Percentiles rank a stretch among this genome's conserved stretches.
These are phyloP conservation scores for Spisula subtruncata DNA, from an alignment of 2,888 invertebrate species.

Conservation along the genomic window DNA sequence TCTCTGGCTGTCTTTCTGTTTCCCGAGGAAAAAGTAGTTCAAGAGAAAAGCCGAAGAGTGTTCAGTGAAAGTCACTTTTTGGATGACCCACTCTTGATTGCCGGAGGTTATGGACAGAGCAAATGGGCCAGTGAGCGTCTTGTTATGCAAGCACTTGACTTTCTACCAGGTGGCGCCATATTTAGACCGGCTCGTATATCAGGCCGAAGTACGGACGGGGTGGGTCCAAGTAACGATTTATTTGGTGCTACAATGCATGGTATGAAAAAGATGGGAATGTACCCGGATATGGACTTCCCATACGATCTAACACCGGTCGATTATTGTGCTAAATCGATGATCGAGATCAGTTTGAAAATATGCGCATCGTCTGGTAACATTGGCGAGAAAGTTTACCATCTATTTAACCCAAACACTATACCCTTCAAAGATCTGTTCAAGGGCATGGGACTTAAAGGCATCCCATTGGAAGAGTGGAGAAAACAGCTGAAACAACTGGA, in stretches of 20 bases:
- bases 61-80: slow-evolving; percentile 72
- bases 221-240: slow-evolving; percentile 76
- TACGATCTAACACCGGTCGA: slow-evolving; percentile 80
- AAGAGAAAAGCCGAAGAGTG: slow-evolving; percentile 43
- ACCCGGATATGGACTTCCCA: slow-evolving; percentile 78
- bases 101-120: slow-evolving; percentile 79
- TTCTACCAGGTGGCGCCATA: slow-evolving; percentile 78
- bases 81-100: slow-evolving; percentile 73
- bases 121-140: slow-evolving; percentile 80
- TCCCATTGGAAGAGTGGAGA: slow-evolving; percentile 75
- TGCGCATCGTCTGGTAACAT: slow-evolving; percentile 46
- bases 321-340: slow-evolving; percentile 76
- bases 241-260: slow-evolving; percentile 75
- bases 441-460: slow-evolving; percentile 68
- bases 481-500: slow-evolving; percentile 60
- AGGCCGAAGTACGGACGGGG: slow-evolving; percentile 73
- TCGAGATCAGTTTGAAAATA: slow-evolving; percentile 74
- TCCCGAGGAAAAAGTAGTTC: slow-evolving; percentile 59
- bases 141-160: slow-evolving; percentile 74
- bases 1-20: slow-evolving; percentile 79
- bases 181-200: slow-evolving; percentile 78
- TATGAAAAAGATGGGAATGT: slow-evolving; percentile 73
- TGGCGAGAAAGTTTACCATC: slow-evolving; percentile 72
- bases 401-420: slow-evolving; percentile 76
- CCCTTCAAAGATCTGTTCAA: slow-evolving; percentile 75